Conservation (phyloP, 2,113 vertebrate species). For the Takifugu flavidus region DNA sequence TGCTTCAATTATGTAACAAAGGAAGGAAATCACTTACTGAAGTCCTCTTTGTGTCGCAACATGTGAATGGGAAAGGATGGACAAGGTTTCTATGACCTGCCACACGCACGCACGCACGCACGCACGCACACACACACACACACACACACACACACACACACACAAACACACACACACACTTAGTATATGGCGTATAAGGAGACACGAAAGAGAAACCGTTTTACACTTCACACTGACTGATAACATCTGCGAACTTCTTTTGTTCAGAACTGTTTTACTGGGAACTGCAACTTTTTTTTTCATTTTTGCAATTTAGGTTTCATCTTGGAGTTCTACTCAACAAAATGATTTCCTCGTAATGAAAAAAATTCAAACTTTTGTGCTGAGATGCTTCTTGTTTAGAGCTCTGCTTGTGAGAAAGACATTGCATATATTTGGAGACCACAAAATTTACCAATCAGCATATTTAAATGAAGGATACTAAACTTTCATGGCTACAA, state of each 20-base stretch:
- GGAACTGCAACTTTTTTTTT: too few relatives aligned
- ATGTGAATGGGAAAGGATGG: slow-evolving; percentile 78
- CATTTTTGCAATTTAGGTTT: too few relatives aligned
- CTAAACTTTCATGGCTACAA: too few relatives aligned
- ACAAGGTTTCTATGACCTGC: slow-evolving; percentile 84
- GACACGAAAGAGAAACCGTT: not conserved
- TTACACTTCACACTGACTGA: not conserved
- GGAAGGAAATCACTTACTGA: slow-evolving; percentile 72
- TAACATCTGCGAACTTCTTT: too few relatives aligned
- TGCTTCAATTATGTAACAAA: not conserved
- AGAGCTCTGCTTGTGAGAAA: too few relatives aligned
- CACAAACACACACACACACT: not conserved
- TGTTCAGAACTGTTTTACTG: too few relatives aligned
- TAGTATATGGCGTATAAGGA: not conserved
- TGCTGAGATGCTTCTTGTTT: slow-evolving; percentile 4
- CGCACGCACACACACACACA: slow-evolving; percentile 13
- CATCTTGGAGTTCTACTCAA: too few relatives aligned
- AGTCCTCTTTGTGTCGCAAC: slow-evolving; percentile 75
- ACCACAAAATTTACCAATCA: too few relatives aligned
- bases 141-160: not conserved
- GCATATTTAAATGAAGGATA: too few relatives aligned
- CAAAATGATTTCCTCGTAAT: too few relatives aligned
- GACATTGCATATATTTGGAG: too few relatives aligned
- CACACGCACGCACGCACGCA: slow-evolving; percentile 16
- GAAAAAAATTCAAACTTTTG: not conserved